Evolutionary conservation across 2,888 invertebrate genomes (phyloP).

Genomic region (Lomographa bimaculata): DNA sequence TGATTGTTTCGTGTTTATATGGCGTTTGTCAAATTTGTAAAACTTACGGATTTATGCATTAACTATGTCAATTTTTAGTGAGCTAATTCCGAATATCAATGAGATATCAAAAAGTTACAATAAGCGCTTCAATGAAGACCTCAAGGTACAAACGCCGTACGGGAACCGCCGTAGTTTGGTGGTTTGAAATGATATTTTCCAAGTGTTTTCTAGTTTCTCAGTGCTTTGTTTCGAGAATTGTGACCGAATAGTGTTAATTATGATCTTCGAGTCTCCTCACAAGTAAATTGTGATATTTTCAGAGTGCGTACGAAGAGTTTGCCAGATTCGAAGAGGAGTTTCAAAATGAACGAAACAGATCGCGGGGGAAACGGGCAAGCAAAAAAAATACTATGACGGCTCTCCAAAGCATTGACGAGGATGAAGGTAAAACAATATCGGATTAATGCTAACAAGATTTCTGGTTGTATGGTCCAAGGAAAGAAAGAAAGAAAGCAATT

Average conservation of each 20-base stretch:
- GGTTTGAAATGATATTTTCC: neutral
- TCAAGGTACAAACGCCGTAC: constrained; percentile 56
- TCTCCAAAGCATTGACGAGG: constrained; percentile 70
- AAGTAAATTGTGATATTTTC: constrained; percentile 42
- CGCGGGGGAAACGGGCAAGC: constrained; percentile 55
- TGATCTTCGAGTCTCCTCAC: constrained; percentile 11
- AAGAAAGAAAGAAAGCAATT: too few relatives aligned
- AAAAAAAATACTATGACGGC: constrained; percentile 55
- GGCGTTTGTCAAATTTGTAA: constrained; percentile 62
- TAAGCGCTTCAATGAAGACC: constrained; percentile 57
- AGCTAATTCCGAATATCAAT: constrained; percentile 61
- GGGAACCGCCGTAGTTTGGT: constrained; percentile 10
- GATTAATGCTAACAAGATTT: too few relatives aligned
- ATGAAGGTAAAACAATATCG: constrained; percentile 60
- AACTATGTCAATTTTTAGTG: constrained; percentile 75
- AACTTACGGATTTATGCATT: constrained; percentile 47
- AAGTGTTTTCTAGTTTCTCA: constrained; percentile 13
- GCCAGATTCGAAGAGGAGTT: constrained; percentile 67
- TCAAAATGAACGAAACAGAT: constrained; percentile 48
- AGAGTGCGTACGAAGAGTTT: constrained; percentile 58
- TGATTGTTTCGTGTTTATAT: constrained; percentile 55
- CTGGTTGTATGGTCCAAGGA: too few relatives aligned
- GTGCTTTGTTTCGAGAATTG: constrained; percentile 3
- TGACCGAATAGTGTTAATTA: neutral
- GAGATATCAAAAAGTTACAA: constrained; percentile 55